A percentile compares a stretch with the other conserved stretches of the same genome.
phyloP scores from a whole-genome alignment of 2,888 invertebrate genomes.

The Rugalucina vietnamica region DNA sequence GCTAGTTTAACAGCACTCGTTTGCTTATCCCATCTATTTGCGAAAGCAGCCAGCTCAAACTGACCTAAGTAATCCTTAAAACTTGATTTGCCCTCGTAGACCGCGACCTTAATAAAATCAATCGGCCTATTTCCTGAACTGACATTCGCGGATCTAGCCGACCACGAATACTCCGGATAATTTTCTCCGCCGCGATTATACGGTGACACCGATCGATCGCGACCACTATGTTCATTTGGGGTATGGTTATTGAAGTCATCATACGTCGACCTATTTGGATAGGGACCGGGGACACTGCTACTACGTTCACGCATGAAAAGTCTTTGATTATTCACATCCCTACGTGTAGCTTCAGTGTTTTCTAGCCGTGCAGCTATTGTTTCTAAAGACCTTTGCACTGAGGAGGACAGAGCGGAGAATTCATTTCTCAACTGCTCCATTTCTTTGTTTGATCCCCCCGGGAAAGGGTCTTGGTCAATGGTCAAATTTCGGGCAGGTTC shows the following conservation, averaged over 20 bases:
- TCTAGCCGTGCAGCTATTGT: neutral
- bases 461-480: neutral
- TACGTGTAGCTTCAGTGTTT: neutral
- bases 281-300: neutral
- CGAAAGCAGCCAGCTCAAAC: conserved; percentile 15
- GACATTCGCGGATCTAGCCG: neutral
- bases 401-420: neutral
- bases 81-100: neutral
- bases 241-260: neutral
- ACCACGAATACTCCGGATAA: neutral
- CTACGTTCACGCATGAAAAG: neutral
- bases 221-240: neutral
- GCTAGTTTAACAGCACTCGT: conserved; percentile 24
- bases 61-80: conserved; percentile 10
- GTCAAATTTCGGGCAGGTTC: neutral
- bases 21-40: conserved; percentile 24
- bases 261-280: neutral
- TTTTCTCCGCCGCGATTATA: neutral
- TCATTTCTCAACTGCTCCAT: neutral
- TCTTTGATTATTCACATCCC: neutral
- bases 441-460: neutral
- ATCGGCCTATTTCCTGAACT: neutral
- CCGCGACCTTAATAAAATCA: neutral
- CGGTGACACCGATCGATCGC: neutral
- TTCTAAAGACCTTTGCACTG: neutral